Evolutionary conservation across 2,113 vertebrate genomes (phyloP), one percentile per base, ranked within the genome.

Genomic region (Corvus cornix): DNA sequence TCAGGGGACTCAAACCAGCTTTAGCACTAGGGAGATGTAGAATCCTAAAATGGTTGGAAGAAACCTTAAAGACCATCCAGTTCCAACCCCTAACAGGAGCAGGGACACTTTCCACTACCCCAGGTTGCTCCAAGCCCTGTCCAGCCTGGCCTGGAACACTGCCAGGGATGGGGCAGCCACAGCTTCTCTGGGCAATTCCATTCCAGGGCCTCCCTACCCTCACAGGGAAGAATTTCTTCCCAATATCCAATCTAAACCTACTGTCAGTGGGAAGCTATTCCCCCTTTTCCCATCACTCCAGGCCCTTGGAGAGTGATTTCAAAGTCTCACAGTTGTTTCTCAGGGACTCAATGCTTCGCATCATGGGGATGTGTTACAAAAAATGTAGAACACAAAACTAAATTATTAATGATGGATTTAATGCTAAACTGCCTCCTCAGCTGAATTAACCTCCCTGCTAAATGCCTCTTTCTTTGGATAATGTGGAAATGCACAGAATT

Each of bases 41-140:
- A 62, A 76, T 35, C 48, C 35, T 24, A 19, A 41, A 82, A 43
- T 27, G 14, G 4, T 49, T 48, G 21, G 63, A 52, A 67, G 15
- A 23, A 30, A 69, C 6, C 7, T 20, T 22, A 19, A 62, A 49
- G 18, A 23, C 13, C 21, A 69, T 27, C 26, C 8, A 11, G 6
- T 35, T 56, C 41, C 41, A 83, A 3, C 0, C 1, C 6, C 11
- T 4, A 8, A 7, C 48, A 22, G 1, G 20, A 5, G 13, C 24
- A 53, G 28, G 15, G 20, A 6, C 33, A 35, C 2, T 5, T 83
- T 18, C 30, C 39, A 31, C 55, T 27, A 2, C 5, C 63, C 55
- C 70, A 83, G 55, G 21, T 0, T 23, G 10, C 6, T 69, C 55
- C 63, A 60, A 75, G 5, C 9, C 5, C 13, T 0, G 0, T 82